Evolutionary conservation across 2,113 vertebrate species (phyloP).

Genomic region (Anser brachyrhynchus): DNA sequence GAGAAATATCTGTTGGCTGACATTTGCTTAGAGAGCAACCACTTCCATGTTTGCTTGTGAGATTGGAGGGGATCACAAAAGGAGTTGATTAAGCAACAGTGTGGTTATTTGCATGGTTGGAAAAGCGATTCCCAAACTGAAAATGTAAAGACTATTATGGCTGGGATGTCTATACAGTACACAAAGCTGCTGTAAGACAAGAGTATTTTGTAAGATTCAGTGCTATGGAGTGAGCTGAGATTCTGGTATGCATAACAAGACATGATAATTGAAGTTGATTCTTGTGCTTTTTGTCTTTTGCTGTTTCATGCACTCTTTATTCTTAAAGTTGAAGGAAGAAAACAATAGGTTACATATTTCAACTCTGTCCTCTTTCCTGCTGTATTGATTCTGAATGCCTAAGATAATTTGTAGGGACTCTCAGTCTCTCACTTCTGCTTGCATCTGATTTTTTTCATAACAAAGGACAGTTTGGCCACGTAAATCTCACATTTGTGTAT

Average conservation of each 20-base stretch:
- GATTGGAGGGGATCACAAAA: background rate
- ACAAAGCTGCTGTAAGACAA: background rate
- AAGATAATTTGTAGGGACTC: background rate
- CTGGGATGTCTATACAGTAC: background rate
- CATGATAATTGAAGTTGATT: background rate
- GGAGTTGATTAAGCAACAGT: background rate
- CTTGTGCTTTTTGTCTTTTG: background rate
- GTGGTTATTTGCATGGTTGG: background rate
- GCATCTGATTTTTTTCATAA: background rate
- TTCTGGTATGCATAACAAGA: background rate
- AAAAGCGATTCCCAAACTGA: background rate
- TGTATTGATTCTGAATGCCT: background rate
- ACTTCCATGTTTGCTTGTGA: background rate
- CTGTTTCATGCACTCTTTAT: background rate
- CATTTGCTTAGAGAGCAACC: background rate
- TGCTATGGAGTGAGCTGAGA: background rate
- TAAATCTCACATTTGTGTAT: background rate
- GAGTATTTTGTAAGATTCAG: background rate
- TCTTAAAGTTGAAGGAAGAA: background rate
- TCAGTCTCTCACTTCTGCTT: background rate
- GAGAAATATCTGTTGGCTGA: background rate
- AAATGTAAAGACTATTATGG: background rate
- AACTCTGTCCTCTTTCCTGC: background rate
- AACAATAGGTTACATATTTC: background rate
- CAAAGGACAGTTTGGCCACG: background rate